Base-by-base conservation (phyloP, 2,797 vertebrate species). In the Diplodus puntazzo region DNA sequence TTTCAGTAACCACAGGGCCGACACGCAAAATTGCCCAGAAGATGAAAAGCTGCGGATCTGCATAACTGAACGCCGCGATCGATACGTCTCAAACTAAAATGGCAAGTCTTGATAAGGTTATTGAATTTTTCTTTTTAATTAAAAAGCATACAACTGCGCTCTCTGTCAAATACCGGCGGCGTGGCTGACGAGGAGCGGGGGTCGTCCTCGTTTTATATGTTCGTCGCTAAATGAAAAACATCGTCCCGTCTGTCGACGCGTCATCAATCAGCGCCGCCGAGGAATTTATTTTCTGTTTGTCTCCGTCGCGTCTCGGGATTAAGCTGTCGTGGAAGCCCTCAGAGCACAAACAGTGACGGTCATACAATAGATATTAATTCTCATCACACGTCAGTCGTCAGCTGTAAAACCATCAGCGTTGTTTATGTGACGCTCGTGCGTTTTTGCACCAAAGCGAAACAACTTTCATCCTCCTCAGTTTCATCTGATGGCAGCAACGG, bases 101-200 rank as follows among this genome's bases (percentile, higher is more conserved):
- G 92, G 92, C 94, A 89, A 89, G 79, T 90, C 91, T 88, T 90
- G 90, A 93, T 94, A 92, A 92, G 94, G 87, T 88, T 94, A 95
- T 94, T 93, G 93, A 89, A 93, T 94, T 94, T 34, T 92, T 83
- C 80, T 79, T 94, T 94, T 94, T 94, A 95, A 94, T 95, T 94
- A 95, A 95, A 94, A 94, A 90, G 87, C 93, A 89, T 75, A 91
- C 84, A 46, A 59, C 81, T 27, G 85, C 75, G 53, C 87, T 77
- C 79, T 79, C 89, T 79, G 88, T 87, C 92, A 91, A 90, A 83
- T 65, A 63, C 71, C 78, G 7, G 23, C 59, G 20, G 63, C 73
- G 7, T 17, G 42, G 60, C 73, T 43, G 82, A 77, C 64, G 88
- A 83, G 18, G 71, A 54, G 18, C 68, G 57, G 63, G 60, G 73